Percentiles rank a stretch among this genome's conserved stretches.
Evolutionary conservation across 2,113 vertebrate species (phyloP).

Genomic region (Ophiodon elongatus): DNA sequence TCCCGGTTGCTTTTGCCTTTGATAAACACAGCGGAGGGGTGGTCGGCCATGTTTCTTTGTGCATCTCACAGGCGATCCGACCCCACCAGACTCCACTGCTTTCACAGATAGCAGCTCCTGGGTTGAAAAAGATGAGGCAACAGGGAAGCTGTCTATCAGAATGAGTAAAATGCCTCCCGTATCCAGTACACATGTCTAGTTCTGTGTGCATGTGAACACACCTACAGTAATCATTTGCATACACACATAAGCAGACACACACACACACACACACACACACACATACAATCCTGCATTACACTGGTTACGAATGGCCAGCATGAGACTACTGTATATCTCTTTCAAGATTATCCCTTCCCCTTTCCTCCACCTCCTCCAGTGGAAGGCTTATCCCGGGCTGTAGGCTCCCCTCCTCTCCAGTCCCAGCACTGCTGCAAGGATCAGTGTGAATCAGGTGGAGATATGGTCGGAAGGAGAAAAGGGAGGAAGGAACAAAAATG

Average conservation of each 20-base stretch:
- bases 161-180: constrained; percentile 12
- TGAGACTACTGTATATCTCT: constrained; percentile 27
- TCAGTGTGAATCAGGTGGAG: constrained; percentile 56
- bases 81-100: constrained; percentile 36
- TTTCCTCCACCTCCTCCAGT: constrained; percentile 19
- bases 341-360: constrained; percentile 40
- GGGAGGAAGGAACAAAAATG: constrained; percentile 22
- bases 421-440: constrained; percentile 52
- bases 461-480: constrained; percentile 29
- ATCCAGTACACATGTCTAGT: constrained; percentile 14
- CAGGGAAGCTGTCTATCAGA: constrained; percentile 31
- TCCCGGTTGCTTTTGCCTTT: neutral
- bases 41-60: constrained; percentile 27
- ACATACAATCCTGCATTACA: constrained; percentile 7
- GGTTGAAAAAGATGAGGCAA: constrained; percentile 29
- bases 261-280: constrained; percentile 9
- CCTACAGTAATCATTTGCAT: neutral
- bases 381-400: constrained; percentile 47
- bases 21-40: constrained; percentile 2
- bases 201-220: neutral
- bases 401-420: constrained; percentile 27
- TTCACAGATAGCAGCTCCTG: constrained; percentile 55
- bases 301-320: constrained; percentile 15
- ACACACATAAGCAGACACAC: neutral
- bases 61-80: constrained; percentile 30